phyloP scores from a whole-genome alignment of 2,888 invertebrate species.

The Spialia ferax region DNA sequence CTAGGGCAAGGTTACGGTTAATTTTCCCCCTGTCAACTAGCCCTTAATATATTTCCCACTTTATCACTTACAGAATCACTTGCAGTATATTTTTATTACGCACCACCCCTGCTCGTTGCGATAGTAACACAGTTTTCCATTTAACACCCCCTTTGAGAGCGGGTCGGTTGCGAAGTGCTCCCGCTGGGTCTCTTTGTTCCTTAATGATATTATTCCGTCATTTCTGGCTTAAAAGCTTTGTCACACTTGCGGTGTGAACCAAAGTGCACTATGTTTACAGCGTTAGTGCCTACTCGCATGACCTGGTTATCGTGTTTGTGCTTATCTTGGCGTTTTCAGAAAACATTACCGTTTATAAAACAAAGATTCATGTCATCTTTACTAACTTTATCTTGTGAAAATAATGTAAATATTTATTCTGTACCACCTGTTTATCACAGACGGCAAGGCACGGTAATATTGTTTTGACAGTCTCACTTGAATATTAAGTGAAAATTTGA shows the following conservation, averaged over 20 bases:
- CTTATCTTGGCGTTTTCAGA: not conserved
- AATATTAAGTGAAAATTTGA: not conserved
- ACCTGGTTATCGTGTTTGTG: not conserved
- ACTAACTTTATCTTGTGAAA: not conserved
- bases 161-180: slow-evolving; percentile 20
- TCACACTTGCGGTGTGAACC: slow-evolving; percentile 26
- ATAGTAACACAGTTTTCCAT: slow-evolving; percentile 33
- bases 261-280: slow-evolving; percentile 23
- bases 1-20: not conserved
- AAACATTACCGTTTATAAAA: slow-evolving; percentile 1
- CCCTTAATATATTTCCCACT: not conserved
- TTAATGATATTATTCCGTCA: slow-evolving; percentile 28
- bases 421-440: not conserved
- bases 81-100: slow-evolving; percentile 9
- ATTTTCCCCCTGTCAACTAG: not conserved
- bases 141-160: slow-evolving; percentile 23
- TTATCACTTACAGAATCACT: not conserved
- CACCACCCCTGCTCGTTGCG: not conserved
- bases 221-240: slow-evolving; percentile 33
- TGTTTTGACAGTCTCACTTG: not conserved
- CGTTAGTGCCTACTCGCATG: not conserved
- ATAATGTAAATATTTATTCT: not conserved
- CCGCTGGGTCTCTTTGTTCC: slow-evolving; percentile 32
- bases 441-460: not conserved
- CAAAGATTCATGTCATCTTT: not conserved